A percentile compares a stretch with the other conserved stretches of the same genome.
Evolutionary conservation across 2,888 invertebrate genomes (phyloP).

Genomic region (Sarcophaga rosellei): DNA sequence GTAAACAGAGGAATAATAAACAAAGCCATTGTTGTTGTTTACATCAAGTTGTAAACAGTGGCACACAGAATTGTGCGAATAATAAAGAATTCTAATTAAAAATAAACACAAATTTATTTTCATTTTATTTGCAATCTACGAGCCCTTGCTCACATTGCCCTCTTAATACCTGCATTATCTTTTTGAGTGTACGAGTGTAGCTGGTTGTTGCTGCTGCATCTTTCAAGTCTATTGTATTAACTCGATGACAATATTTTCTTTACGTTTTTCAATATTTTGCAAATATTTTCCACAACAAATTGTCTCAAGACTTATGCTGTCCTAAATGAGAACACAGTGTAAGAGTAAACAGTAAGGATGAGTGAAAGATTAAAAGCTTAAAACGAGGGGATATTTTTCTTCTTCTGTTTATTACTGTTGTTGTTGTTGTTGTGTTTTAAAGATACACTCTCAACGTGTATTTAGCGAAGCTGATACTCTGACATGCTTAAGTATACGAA

Average conservation of each 20-base stretch:
- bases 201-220: slow-evolving; percentile 9
- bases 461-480: slow-evolving; percentile 39
- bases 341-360: background rate
- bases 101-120: too few relatives aligned
- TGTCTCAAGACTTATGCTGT: background rate
- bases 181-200: background rate
- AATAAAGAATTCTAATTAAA: too few relatives aligned
- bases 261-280: slow-evolving; percentile 19
- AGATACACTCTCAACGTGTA: background rate
- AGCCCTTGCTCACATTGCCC: too few relatives aligned
- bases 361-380: slow-evolving; percentile 12
- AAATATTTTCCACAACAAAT: background rate
- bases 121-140: too few relatives aligned
- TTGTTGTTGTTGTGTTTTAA: too few relatives aligned
- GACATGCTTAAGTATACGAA: slow-evolving; percentile 51
- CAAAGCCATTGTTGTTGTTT: too few relatives aligned
- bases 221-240: slow-evolving; percentile 3
- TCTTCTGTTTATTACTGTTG: too few relatives aligned
- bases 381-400: background rate
- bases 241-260: slow-evolving; percentile 16
- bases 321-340: background rate
- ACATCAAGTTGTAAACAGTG: too few relatives aligned
- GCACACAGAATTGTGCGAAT: too few relatives aligned
- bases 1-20: too few relatives aligned
- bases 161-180: background rate